phyloP scores from a whole-genome alignment of 1,140 invertebrate species.

The Drosophila equinoxialis region DNA sequence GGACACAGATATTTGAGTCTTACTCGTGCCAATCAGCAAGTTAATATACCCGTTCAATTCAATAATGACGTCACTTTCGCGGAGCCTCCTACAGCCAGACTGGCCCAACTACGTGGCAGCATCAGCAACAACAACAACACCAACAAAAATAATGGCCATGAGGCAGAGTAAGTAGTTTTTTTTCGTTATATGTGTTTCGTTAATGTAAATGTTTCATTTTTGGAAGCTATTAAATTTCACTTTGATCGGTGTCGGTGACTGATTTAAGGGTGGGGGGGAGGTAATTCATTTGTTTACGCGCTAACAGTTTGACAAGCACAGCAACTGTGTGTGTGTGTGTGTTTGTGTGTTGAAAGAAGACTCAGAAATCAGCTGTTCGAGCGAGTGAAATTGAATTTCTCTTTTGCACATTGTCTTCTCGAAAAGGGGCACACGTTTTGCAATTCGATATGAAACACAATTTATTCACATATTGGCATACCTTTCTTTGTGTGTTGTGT shows the following conservation, averaged over 20 bases:
- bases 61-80: constrained; percentile 70
- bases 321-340: not conserved
- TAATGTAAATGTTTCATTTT: constrained; percentile 18
- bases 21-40: constrained; percentile 49
- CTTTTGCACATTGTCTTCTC: constrained; percentile 36
- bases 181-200: constrained; percentile 28
- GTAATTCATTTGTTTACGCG: constrained; percentile 71
- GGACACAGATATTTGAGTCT: constrained; percentile 67
- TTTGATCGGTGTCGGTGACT: constrained; percentile 14
- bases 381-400: constrained; percentile 62
- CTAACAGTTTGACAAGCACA: constrained; percentile 67
- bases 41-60: constrained; percentile 51
- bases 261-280: not conserved
- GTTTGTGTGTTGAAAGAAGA: not conserved
- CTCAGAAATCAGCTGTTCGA: constrained; percentile 64
- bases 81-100: constrained; percentile 41
- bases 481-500: not conserved
- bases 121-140: constrained; percentile 38
- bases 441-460: constrained; percentile 11
- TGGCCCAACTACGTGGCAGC: constrained; percentile 57
- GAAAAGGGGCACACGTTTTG: constrained; percentile 55
- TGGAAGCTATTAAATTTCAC: constrained; percentile 64
- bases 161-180: constrained; percentile 60
- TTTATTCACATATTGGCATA: not conserved
- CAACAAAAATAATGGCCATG: constrained; percentile 45